A percentile compares a stretch with the other conserved stretches of the same genome.
Evolutionary conservation across 1,140 invertebrate genomes (phyloP).

Genomic region (Centruroides sculpturatus): DNA sequence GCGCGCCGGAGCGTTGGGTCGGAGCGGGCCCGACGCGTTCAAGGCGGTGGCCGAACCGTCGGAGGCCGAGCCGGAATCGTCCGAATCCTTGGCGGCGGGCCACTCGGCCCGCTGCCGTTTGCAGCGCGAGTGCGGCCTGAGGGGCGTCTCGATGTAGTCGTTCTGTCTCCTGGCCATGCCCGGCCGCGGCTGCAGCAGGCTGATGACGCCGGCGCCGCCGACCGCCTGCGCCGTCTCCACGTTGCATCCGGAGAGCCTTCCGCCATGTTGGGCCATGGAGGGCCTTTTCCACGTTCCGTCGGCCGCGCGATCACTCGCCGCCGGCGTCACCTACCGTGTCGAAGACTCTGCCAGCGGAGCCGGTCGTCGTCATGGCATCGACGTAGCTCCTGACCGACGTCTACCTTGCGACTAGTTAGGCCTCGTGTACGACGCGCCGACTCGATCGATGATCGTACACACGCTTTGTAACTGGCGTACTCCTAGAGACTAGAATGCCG

Average conservation of each 20-base stretch:
- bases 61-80: background rate
- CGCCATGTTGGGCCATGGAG: background rate
- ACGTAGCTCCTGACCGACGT: too few species aligned
- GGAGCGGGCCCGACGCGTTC: background rate
- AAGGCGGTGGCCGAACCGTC: background rate
- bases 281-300: background rate
- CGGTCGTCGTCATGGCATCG: too few species aligned
- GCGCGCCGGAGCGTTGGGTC: background rate
- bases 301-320: too few species aligned
- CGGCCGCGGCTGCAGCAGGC: conserved; percentile 52
- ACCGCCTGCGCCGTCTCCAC: conserved; percentile 3
- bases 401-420: too few species aligned
- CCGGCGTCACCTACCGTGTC: too few species aligned
- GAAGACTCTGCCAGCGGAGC: too few species aligned
- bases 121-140: conserved; percentile 28
- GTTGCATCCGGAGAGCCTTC: background rate
- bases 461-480: too few species aligned
- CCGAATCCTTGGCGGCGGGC: conserved; percentile 2
- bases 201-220: conserved; percentile 23
- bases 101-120: background rate
- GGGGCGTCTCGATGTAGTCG: conserved; percentile 71
- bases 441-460: too few species aligned
- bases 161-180: conserved; percentile 58
- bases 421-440: too few species aligned
- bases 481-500: too few species aligned